A percentile compares a stretch with the other conserved stretches of the same genome.
Evolutionary conservation across 2,888 invertebrate genomes (phyloP).

Genomic region (Belgica antarctica): DNA sequence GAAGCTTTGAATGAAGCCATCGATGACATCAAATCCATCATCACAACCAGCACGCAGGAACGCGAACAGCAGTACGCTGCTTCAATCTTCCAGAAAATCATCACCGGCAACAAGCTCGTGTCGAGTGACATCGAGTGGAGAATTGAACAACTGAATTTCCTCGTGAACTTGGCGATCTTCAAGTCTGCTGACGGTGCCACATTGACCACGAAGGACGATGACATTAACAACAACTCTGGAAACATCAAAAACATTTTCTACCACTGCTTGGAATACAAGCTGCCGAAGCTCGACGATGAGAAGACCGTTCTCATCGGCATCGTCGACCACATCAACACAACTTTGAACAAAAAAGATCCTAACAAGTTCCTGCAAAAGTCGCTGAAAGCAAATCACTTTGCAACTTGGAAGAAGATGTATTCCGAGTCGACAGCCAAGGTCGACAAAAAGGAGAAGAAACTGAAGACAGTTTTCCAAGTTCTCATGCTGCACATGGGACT

Average conservation of each 20-base stretch:
- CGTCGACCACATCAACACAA: conserved; percentile 60
- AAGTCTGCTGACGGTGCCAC: conserved; percentile 57
- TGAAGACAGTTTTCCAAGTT: conserved; percentile 67
- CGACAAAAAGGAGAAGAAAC: conserved; percentile 57
- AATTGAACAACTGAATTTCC: conserved; percentile 62
- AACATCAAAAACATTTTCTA: conserved; percentile 69
- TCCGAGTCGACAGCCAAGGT: conserved; percentile 47
- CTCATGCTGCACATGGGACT: conserved; percentile 70
- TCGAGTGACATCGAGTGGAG: conserved; percentile 60
- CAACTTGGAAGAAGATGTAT: conserved; percentile 65
- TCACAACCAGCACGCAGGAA: conserved; percentile 49
- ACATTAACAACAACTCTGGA: conserved; percentile 57
- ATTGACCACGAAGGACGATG: conserved; percentile 51
- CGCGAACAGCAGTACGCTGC: conserved; percentile 68
- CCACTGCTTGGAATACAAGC: conserved; percentile 66
- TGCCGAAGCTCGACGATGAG: conserved; percentile 64
- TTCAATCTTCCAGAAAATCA: conserved; percentile 57
- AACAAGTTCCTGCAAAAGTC: conserved; percentile 60
- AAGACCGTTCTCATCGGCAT: conserved; percentile 61
- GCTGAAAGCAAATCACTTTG: conserved; percentile 59
- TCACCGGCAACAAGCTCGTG: conserved; percentile 53
- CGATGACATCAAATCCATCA: conserved; percentile 4
- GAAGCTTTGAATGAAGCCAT: conserved; percentile 7
- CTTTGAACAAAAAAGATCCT: conserved; percentile 57
- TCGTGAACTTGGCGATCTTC: conserved; percentile 66